Evolutionary conservation across 2,888 invertebrate genomes (phyloP).

Genomic region (Scrobipalpa costella): DNA sequence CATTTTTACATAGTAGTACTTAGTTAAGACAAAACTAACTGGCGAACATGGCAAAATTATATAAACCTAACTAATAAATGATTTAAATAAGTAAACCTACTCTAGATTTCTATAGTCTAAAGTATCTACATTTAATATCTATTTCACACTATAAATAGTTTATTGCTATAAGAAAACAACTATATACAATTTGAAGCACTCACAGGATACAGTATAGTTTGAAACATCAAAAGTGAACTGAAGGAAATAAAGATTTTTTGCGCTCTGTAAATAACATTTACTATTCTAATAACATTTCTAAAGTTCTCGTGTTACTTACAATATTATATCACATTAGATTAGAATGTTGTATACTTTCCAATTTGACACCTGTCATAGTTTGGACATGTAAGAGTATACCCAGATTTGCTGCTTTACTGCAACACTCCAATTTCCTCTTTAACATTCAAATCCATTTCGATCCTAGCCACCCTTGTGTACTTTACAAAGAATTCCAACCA

Average conservation of each 20-base stretch:
- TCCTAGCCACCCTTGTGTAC: slow-evolving; percentile 7
- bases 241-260: slow-evolving; percentile 50
- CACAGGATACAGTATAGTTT: slow-evolving; percentile 41
- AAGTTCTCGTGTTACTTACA: slow-evolving; percentile 57
- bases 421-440: slow-evolving; percentile 22
- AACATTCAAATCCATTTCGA: slow-evolving; percentile 8
- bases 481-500: not conserved
- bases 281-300: slow-evolving; percentile 50
- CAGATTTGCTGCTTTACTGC: slow-evolving; percentile 30
- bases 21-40: slow-evolving; percentile 24
- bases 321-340: slow-evolving; percentile 76
- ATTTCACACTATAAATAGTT: slow-evolving; percentile 57
- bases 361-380: slow-evolving; percentile 37
- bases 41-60: slow-evolving; percentile 9
- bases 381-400: slow-evolving; percentile 29
- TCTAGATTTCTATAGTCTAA: slow-evolving; percentile 16
- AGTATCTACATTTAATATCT: slow-evolving; percentile 29
- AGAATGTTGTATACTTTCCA: slow-evolving; percentile 71
- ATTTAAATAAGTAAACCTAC: not conserved
- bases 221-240: slow-evolving; percentile 64
- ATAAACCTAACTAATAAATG: slow-evolving; percentile 1
- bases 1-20: slow-evolving; percentile 50
- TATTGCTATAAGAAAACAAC: slow-evolving; percentile 66
- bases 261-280: slow-evolving; percentile 37
- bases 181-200: slow-evolving; percentile 58